Conservation (phyloP, 2,113 vertebrate species). For the Elaphurus davidianus region DNA sequence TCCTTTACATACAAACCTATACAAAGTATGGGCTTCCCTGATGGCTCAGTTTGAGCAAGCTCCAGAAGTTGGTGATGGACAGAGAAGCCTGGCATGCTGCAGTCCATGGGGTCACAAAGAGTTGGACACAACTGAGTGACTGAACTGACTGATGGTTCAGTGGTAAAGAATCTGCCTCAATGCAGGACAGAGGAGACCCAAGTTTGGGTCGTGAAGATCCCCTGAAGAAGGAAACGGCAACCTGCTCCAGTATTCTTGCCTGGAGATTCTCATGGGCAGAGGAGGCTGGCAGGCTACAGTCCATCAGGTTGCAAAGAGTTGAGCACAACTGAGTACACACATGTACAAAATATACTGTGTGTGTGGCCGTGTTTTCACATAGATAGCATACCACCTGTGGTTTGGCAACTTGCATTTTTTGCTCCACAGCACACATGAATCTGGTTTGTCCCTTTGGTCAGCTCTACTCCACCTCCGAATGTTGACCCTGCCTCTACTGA, state of each 20-base stretch:
- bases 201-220: not conserved
- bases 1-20: not conserved
- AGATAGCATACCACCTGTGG: not conserved
- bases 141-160: not conserved
- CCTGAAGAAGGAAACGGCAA: not conserved
- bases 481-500: fast-evolving
- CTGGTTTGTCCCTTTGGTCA: not conserved
- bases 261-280: not conserved
- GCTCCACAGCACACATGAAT: not conserved
- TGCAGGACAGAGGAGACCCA: not conserved
- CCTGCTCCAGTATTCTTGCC: not conserved
- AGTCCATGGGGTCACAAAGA: not conserved
- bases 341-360: not conserved
- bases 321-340: not conserved
- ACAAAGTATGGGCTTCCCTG: not conserved
- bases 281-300: not conserved
- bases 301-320: not conserved
- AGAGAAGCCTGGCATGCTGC: not conserved
- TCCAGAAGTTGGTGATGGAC: not conserved
- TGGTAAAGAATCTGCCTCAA: not conserved
- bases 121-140: not conserved
- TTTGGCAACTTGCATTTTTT: not conserved
- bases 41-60: not conserved
- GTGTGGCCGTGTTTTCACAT: not conserved
- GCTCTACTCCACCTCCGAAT: not conserved